Conservation (phyloP, 2,888 invertebrate genomes). For the Meiosimyza decipiens region DNA sequence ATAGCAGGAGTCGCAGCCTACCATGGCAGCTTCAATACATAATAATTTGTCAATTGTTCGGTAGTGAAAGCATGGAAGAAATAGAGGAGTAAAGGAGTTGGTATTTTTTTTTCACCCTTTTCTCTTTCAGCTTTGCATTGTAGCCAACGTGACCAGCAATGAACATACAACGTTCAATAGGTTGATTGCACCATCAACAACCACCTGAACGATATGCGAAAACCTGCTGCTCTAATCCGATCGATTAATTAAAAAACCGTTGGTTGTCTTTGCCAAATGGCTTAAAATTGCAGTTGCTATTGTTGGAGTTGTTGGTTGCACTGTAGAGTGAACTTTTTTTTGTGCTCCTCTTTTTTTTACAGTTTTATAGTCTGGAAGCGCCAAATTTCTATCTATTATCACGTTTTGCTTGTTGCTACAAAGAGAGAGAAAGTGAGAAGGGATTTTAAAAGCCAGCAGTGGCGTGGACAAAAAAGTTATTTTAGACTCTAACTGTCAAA, state of each 20-base stretch:
- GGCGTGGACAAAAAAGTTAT: too few species aligned
- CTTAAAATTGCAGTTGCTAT: slow-evolving; percentile 41
- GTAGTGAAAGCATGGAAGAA: background rate
- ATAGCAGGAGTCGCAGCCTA: background rate
- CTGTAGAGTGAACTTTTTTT: background rate
- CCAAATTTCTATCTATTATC: background rate
- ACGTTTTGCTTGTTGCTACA: background rate
- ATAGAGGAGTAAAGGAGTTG: background rate
- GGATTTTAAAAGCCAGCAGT: too few species aligned
- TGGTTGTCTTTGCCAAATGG: slow-evolving; percentile 58
- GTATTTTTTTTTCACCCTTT: background rate
- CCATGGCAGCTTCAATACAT: slow-evolving; percentile 15
- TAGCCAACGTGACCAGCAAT: background rate
- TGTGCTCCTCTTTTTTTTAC: background rate
- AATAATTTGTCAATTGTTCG: slow-evolving; percentile 21
- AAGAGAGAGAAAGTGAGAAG: background rate
- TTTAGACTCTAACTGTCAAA: too few species aligned
- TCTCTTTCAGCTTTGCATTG: background rate
- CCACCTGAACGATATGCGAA: too few species aligned
- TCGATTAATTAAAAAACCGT: slow-evolving; percentile 61
- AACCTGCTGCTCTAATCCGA: slow-evolving; percentile 24
- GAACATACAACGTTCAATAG: background rate
- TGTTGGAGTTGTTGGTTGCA: too few species aligned
- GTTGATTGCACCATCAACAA: background rate
- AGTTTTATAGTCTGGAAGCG: background rate